Evolutionary conservation across 2,113 vertebrate genomes (phyloP).

Genomic region (Orientallactaga bullata): DNA sequence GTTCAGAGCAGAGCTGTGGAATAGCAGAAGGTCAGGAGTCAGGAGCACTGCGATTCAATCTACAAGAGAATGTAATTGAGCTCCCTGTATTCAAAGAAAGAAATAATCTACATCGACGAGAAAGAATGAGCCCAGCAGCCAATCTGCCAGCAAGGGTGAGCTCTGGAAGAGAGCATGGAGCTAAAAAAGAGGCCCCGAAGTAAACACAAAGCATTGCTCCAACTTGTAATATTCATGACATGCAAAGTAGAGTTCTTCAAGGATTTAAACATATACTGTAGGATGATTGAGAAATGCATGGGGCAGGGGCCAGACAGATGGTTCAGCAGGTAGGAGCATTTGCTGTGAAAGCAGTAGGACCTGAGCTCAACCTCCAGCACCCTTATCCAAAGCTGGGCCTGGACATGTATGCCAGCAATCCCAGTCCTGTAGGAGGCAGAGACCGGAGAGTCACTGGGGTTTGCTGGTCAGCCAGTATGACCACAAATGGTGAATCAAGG

Average conservation of each 20-base stretch:
- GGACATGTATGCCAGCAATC: too few species aligned
- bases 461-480: too few species aligned
- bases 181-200: not conserved
- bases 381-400: too few species aligned
- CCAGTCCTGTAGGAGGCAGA: too few species aligned
- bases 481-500: too few species aligned
- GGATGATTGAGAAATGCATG: not conserved
- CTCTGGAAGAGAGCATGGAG: not conserved
- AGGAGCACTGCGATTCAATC: not conserved
- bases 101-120: not conserved
- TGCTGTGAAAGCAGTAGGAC: too few species aligned
- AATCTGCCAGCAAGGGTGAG: fast-evolving
- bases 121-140: not conserved
- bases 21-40: not conserved
- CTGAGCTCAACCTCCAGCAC: too few species aligned
- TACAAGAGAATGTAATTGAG: not conserved
- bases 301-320: not conserved
- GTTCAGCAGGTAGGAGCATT: not conserved
- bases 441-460: too few species aligned
- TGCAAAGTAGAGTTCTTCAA: not conserved
- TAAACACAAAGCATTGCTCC: fast-evolving
- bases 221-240: not conserved
- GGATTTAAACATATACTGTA: not conserved
- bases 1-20: not conserved
- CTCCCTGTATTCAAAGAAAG: not conserved